Conservation (phyloP, 2,888 invertebrate genomes). For the Stomorhina lunata region DNA sequence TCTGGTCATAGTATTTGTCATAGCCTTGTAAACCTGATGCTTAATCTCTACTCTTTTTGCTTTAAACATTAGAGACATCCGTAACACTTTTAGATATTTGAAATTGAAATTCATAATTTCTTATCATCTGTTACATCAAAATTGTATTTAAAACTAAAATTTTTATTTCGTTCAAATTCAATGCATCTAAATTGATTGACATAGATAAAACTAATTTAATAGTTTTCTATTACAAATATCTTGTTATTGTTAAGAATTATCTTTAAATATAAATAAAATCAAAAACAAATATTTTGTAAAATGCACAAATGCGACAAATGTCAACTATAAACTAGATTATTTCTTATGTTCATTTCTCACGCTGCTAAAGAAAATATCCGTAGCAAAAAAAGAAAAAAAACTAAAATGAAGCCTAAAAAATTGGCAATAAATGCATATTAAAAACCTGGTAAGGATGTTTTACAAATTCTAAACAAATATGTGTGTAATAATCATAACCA, state of each 20-base stretch:
- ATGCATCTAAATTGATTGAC: constrained; percentile 41
- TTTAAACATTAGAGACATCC: no score
- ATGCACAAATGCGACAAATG: constrained; percentile 49
- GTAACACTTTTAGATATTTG: no score
- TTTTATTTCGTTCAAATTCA: no score
- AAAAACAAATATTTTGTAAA: constrained; percentile 22
- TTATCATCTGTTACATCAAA: no score
- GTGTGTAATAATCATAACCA: constrained; percentile 13
- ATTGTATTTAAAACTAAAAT: no score
- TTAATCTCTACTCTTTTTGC: no score
- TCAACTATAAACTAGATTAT: constrained; percentile 56
- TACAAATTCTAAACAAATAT: constrained; percentile 6
- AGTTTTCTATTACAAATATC: constrained; percentile 17
- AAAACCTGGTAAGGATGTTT: not conserved
- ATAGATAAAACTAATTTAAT: constrained; percentile 26
- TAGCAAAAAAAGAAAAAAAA: not conserved
- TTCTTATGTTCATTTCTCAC: constrained; percentile 59
- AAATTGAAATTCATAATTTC: no score
- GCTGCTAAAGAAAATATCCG: constrained; percentile 35
- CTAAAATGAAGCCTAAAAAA: not conserved
- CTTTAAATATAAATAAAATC: constrained; percentile 32
- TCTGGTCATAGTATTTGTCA: no score
- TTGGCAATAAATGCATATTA: not conserved
- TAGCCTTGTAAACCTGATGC: no score
- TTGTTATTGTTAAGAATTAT: constrained; percentile 24